Evolutionary conservation across 2,797 vertebrate species (phyloP).

Genomic region (Hoplostethus atlanticus): DNA sequence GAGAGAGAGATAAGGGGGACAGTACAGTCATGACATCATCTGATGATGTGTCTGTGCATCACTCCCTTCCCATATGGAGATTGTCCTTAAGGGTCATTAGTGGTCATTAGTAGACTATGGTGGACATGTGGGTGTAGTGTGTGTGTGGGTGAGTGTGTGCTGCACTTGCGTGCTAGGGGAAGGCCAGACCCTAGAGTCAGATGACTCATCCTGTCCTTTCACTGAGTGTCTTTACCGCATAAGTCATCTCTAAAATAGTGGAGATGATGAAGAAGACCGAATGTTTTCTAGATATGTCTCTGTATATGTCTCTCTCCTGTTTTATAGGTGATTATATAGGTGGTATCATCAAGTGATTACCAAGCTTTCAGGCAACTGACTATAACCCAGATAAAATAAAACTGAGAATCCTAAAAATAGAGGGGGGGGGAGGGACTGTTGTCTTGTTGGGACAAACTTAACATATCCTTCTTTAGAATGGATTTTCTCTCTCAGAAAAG

Average conservation of each 20-base stretch:
- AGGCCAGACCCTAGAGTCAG: neutral
- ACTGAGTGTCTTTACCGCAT: neutral
- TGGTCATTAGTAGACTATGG: constrained; percentile 7
- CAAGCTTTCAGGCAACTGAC: too few relatives aligned
- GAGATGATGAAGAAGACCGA: neutral
- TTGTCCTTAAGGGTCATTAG: constrained; percentile 19
- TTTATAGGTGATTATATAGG: too few relatives aligned
- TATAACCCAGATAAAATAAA: too few relatives aligned
- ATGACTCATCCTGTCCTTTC: constrained; percentile 3
- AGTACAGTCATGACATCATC: constrained; percentile 18
- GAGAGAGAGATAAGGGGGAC: neutral
- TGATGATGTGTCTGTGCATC: constrained; percentile 10
- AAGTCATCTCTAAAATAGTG: neutral
- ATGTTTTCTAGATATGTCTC: too few relatives aligned
- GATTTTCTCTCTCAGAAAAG: constrained; percentile 9
- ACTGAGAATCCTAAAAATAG: too few relatives aligned
- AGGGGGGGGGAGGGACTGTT: too few relatives aligned
- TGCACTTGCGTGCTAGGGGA: neutral
- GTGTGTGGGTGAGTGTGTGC: neutral
- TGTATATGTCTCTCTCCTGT: too few relatives aligned
- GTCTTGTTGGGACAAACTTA: too few relatives aligned
- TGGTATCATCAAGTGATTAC: too few relatives aligned
- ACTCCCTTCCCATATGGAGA: constrained; percentile 19
- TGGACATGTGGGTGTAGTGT: neutral
- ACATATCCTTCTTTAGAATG: neutral